phyloP scores from a whole-genome alignment of 2,888 invertebrate genomes.

The Willowsia nigromaculata region DNA sequence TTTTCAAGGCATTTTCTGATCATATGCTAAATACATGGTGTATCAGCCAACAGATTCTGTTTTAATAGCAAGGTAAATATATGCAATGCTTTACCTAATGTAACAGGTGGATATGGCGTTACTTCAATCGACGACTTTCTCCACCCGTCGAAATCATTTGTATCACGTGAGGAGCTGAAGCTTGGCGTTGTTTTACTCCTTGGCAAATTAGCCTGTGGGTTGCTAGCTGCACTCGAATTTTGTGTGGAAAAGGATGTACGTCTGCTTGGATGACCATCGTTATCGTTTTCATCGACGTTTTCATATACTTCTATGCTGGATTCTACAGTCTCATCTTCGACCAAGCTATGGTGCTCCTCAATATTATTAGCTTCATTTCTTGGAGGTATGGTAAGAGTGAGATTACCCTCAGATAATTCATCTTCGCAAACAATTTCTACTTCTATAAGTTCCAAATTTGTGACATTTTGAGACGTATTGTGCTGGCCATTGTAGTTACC shows the following conservation, averaged over 20 bases:
- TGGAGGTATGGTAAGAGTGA: too few species aligned
- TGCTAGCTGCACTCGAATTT: background rate
- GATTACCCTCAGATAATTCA: background rate
- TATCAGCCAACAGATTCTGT: too few species aligned
- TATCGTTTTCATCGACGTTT: background rate
- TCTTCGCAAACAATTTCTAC: background rate
- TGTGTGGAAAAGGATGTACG: background rate
- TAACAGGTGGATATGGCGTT: slow-evolving; percentile 54
- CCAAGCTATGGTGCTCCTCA: too few species aligned
- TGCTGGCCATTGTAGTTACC: background rate
- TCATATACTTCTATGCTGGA: too few species aligned
- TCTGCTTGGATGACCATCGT: background rate
- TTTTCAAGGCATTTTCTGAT: too few species aligned
- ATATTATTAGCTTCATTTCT: too few species aligned
- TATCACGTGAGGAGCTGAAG: background rate
- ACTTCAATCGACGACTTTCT: slow-evolving; percentile 66
- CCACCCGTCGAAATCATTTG: slow-evolving; percentile 55
- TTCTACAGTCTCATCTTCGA: too few species aligned
- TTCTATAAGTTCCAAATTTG: background rate
- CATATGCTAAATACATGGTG: too few species aligned
- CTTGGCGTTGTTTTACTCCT: slow-evolving; percentile 32
- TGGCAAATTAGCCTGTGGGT: background rate
- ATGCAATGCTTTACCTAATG: slow-evolving; percentile 41
- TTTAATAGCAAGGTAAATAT: too few species aligned
- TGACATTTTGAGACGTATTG: background rate